phyloP scores from a whole-genome alignment of 2,888 invertebrate species.

The Orthosia cruda region DNA sequence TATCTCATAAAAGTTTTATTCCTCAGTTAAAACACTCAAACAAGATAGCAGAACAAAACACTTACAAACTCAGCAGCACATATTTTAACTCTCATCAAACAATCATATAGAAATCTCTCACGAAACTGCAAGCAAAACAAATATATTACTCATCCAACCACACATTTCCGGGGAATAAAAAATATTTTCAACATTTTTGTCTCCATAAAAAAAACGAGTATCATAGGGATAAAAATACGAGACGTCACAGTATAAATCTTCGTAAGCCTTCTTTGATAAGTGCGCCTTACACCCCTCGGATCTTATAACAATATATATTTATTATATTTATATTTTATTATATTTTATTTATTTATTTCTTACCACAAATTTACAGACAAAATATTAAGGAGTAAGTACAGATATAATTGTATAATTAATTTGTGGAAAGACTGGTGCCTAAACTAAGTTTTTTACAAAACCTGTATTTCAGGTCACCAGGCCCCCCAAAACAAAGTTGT shows the following conservation, averaged over 20 bases:
- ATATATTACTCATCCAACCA: slow-evolving; percentile 58
- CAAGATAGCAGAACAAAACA: neutral
- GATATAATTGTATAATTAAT: too few species aligned
- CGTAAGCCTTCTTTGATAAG: slow-evolving; percentile 83
- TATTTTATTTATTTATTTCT: too few species aligned
- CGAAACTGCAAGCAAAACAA: slow-evolving; percentile 60
- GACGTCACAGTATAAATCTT: slow-evolving; percentile 79
- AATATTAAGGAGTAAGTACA: too few species aligned
- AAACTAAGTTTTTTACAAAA: too few species aligned
- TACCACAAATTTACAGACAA: too few species aligned
- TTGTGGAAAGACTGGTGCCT: too few species aligned
- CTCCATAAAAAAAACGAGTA: slow-evolving; percentile 60
- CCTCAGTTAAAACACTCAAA: neutral
- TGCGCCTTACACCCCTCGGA: slow-evolving; percentile 74
- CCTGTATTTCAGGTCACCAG: too few species aligned
- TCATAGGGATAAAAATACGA: slow-evolving; percentile 68
- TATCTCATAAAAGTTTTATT: too few species aligned
- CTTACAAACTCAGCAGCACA: slow-evolving; percentile 14
- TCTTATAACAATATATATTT: too few species aligned
- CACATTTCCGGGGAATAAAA: slow-evolving; percentile 62
- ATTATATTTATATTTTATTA: too few species aligned
- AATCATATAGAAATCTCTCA: slow-evolving; percentile 31
- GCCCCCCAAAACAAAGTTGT: too few species aligned
- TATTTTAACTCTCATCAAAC: slow-evolving; percentile 8
- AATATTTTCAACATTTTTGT: slow-evolving; percentile 67